Evolutionary conservation across 2,888 invertebrate genomes (phyloP), one percentile per base, ranked within the genome.

Genomic region (Macrophya annulata): DNA sequence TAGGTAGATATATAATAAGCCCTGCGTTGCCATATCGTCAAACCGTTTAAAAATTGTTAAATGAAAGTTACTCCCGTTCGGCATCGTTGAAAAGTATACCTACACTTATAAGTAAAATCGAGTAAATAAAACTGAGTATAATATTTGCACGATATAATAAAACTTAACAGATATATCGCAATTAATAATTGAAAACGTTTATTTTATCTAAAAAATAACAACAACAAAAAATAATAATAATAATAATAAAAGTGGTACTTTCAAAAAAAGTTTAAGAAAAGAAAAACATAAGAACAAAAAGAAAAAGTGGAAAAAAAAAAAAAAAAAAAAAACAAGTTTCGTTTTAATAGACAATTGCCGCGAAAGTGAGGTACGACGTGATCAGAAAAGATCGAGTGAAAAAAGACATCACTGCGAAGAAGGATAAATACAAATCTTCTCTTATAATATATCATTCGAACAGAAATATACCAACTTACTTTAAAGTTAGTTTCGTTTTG

Each of bases 1-100:
- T 62, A 25, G 10, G 25, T 62, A 62, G 21, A 62, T 21, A 21
- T 62, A 12, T 62, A 62, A 10, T 31, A 31, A 31, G 31, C 31
- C 62, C 84, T 25, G 37, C 84, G 84, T 76, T 84, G 84, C 84
- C 84, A 76, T 76, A 55, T 84, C 84, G 84, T 15, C 48, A 77
- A 51, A 77, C 25, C 51, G 48, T 77, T 74, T 77, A 77, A 77
- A 77, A 74, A n/a, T 74, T 55, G n/a, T 55, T 77, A 43, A 51
- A 55, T 25, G 31, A 55, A 77, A 77, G 55, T 43, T 31, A 45
- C 10, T 45, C n/a, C 55, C 55, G 72, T 25, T 68, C 37, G 1
- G 17, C 68, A 62, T 25, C 45, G 74, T 45, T 21, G 17, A 21
- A 25, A 40, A 40, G 45, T 43, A 74, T 31, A 31, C 31, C 31